Evolutionary conservation across 2,888 invertebrate genomes (phyloP).

Genomic region (Lochmaea capreae): DNA sequence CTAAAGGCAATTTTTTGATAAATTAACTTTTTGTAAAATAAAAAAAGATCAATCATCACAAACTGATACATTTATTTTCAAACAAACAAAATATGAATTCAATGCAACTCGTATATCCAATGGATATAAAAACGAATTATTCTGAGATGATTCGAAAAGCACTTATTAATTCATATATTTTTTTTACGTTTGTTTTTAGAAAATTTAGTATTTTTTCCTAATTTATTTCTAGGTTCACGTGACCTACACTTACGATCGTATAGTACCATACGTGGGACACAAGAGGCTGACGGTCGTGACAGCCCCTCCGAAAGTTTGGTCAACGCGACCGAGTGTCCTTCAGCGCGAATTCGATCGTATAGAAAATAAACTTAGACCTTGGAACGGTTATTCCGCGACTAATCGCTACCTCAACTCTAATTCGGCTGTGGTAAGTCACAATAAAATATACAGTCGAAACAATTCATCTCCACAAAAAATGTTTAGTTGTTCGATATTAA

Average conservation of each 20-base stretch:
- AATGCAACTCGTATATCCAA: not conserved
- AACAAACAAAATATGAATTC: too few species aligned
- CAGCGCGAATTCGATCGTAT: conserved; percentile 78
- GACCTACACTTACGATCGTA: conserved; percentile 65
- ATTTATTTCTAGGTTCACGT: conserved; percentile 59
- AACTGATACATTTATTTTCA: too few species aligned
- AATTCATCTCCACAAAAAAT: not conserved
- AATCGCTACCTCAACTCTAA: conserved; percentile 85
- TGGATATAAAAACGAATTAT: too few species aligned
- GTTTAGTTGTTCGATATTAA: not conserved
- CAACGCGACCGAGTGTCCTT: conserved; percentile 75
- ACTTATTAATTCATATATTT: too few species aligned
- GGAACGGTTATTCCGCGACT: conserved; percentile 73
- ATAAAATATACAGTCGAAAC: not conserved
- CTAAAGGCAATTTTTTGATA: too few species aligned
- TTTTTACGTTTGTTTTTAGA: not conserved
- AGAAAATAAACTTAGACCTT: conserved; percentile 73
- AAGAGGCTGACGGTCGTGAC: conserved; percentile 74
- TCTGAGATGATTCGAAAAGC: too few species aligned
- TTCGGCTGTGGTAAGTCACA: conserved; percentile 74
- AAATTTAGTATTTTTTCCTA: not conserved
- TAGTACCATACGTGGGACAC: conserved; percentile 66
- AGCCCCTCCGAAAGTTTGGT: conserved; percentile 70
- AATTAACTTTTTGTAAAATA: too few species aligned
- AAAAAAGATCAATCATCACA: too few species aligned